phyloP scores from a whole-genome alignment of 2,797 vertebrate species.

The Ataeniobius toweri region DNA sequence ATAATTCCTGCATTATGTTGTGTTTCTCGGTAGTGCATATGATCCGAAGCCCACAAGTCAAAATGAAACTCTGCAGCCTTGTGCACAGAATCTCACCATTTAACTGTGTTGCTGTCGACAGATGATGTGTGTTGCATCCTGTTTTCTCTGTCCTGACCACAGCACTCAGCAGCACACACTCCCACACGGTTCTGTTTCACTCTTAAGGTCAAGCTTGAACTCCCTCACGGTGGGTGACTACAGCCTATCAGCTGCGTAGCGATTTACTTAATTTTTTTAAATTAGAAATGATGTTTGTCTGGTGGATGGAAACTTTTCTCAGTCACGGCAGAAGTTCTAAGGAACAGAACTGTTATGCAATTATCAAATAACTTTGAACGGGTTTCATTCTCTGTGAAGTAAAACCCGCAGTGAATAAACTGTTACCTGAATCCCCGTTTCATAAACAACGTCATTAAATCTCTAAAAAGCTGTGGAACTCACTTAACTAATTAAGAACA shows the following conservation, averaged over 20 bases:
- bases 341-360: background rate
- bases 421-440: background rate
- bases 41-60: background rate
- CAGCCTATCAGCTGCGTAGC: background rate
- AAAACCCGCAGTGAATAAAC: background rate
- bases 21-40: background rate
- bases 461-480: background rate
- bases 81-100: background rate
- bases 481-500: background rate
- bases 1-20: background rate
- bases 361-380: background rate
- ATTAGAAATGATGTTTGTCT: background rate
- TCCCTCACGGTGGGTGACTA: background rate
- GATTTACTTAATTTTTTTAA: background rate
- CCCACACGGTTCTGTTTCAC: background rate
- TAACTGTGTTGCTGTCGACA: background rate
- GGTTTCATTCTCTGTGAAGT: slow-evolving; percentile 22
- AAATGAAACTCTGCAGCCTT: slow-evolving; percentile 4
- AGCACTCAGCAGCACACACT: background rate
- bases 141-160: background rate
- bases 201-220: background rate
- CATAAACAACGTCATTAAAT: background rate
- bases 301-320: background rate
- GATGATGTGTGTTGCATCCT: slow-evolving; percentile 12
- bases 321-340: background rate